Evolutionary conservation across 1,140 invertebrate species (phyloP).

Genomic region (Drosophila neocordata): DNA sequence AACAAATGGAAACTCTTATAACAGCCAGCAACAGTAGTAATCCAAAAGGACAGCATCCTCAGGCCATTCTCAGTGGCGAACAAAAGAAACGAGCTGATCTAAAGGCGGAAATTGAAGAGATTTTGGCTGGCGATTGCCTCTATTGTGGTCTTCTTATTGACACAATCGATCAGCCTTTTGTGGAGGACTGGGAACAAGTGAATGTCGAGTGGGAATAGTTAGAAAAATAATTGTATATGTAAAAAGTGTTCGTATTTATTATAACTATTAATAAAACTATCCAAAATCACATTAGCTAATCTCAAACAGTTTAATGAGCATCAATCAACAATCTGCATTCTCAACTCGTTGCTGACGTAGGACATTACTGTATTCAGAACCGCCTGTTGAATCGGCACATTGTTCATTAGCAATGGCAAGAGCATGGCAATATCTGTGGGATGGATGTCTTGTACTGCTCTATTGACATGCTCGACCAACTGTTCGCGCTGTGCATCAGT

Average conservation of each 20-base stretch:
- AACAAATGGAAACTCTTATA: slow-evolving; percentile 85
- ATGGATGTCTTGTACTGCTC: slow-evolving; percentile 60
- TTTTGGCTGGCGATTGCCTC: slow-evolving; percentile 95
- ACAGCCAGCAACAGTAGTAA: slow-evolving; percentile 38
- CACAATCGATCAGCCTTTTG: slow-evolving; percentile 93
- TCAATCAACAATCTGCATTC: slow-evolving; percentile 76
- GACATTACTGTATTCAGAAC: slow-evolving; percentile 69
- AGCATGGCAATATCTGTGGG: slow-evolving; percentile 70
- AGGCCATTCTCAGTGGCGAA: slow-evolving; percentile 18
- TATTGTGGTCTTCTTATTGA: slow-evolving; percentile 97
- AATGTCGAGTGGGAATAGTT: slow-evolving; percentile 92
- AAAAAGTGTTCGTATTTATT: slow-evolving; percentile 45
- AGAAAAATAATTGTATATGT: slow-evolving; percentile 30
- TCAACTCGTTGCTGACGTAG: slow-evolving; percentile 71
- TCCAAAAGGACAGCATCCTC: slow-evolving; percentile 51
- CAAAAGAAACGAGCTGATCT: slow-evolving; percentile 87
- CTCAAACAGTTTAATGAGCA: slow-evolving; percentile 12
- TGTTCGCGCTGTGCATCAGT: slow-evolving; percentile 67
- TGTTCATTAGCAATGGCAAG: slow-evolving; percentile 64
- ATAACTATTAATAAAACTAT: slow-evolving; percentile 44
- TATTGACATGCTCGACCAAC: slow-evolving; percentile 66
- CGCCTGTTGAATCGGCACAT: slow-evolving; percentile 61
- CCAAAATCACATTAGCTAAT: slow-evolving; percentile 21
- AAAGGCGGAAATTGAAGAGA: slow-evolving; percentile 93
- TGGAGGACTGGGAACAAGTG: slow-evolving; percentile 91